Base-by-base conservation (phyloP, 2,113 vertebrate species). In the Rhombomys opimus region DNA sequence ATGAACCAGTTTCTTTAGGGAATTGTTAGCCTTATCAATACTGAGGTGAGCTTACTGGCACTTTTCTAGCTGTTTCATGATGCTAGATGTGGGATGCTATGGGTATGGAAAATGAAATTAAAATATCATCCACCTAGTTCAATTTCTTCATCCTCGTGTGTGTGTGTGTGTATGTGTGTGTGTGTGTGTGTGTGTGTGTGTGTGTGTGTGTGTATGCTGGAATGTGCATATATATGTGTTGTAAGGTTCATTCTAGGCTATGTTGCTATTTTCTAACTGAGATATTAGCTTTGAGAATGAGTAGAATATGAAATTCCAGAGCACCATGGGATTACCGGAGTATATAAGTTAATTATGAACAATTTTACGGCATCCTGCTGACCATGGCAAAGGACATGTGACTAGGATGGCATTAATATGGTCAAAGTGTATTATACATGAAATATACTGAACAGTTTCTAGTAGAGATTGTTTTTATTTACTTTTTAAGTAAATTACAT, bases 1-100 rank as follows among this genome's bases (percentile, higher is more conserved):
- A 95, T 63, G 32, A 73, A 15, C 61, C 59, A 46, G 32, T 77
- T 84, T 94, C 82, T 82, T n/a, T 54, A 78, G 61, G 91, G 65
- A 93, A 75, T 7, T 82, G 77, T 50, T 87, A 76, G 27, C 88
- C 63, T 78, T 86, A 32, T 14, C 5, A 68, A 38, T 22, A 89
- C 46, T 30, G 7, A 30, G 41, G 70, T 59, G 35, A 67, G 35
- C 2, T 57, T 77, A 32, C 32, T 76, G 7, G 72, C 50, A 50
- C 52, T 38, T 70, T 35, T 57, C 7, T 32, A 54, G 32, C 61
- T 41, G 46, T 8, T 76, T 87, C 11, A 35, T 12, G 3, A 23
- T 54, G 25, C 18, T 70, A 13, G 20, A 27, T 80, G 9, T 78
- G 17, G 90, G 90, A 18, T 54, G 4, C 23, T 81, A 0, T 27